Conservation (phyloP, 2,113 vertebrate species). For the Heloderma charlesbogerti region DNA sequence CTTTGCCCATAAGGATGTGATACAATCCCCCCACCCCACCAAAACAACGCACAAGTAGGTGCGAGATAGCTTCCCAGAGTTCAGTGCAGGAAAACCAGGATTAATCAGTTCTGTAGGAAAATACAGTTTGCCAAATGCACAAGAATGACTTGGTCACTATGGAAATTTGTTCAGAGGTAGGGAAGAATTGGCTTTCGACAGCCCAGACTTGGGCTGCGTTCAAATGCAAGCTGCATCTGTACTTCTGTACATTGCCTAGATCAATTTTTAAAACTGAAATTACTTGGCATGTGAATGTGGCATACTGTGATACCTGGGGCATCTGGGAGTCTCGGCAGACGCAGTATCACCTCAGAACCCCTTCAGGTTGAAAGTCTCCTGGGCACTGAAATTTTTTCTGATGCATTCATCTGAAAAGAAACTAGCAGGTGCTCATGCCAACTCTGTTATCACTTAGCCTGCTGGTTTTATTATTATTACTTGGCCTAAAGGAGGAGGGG, state of each 20-base stretch:
- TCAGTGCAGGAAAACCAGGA: neutral
- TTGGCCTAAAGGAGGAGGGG: neutral
- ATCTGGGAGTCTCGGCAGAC: neutral
- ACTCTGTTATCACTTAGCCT: neutral
- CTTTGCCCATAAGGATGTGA: neutral
- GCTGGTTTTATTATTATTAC: neutral
- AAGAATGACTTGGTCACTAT: neutral
- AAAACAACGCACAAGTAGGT: neutral
- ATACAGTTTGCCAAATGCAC: neutral
- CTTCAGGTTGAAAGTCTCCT: neutral
- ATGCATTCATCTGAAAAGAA: accelerated
- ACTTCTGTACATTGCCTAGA: neutral
- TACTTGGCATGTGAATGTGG: neutral
- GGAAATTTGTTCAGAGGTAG: neutral
- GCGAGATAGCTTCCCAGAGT: neutral
- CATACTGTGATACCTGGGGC: neutral
- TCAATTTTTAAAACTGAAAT: neutral
- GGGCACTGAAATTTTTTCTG: accelerated
- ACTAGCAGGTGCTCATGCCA: accelerated
- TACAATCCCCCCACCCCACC: no score
- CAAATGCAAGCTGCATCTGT: no score
- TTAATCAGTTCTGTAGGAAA: neutral
- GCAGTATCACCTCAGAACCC: neutral
- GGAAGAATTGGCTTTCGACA: neutral
- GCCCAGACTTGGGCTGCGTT: neutral